Evolutionary conservation across 2,888 invertebrate species (phyloP).

Genomic region (Cantharis lateralis): DNA sequence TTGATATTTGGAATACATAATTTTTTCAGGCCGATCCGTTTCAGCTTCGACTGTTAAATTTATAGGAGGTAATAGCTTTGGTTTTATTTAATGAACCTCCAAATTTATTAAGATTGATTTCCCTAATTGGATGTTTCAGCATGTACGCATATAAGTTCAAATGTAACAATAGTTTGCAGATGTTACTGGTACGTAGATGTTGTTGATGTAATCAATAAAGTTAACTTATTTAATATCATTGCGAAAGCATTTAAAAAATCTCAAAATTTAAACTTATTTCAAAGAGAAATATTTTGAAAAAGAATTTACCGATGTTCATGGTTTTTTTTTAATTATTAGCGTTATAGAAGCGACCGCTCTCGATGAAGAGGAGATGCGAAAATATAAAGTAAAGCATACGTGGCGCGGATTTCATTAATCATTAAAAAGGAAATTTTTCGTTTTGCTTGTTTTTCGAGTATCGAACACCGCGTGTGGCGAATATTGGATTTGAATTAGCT

Average conservation of each 20-base stretch:
- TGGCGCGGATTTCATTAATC: not conserved
- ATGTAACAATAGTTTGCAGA: constrained; percentile 1
- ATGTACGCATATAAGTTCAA: not conserved
- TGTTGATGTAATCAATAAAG: not conserved
- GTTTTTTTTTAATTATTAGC: not conserved
- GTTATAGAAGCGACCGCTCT: not conserved
- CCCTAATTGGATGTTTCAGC: not conserved
- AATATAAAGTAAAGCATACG: not conserved
- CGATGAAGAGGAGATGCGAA: not conserved
- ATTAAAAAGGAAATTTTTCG: not conserved
- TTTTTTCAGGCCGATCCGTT: not conserved
- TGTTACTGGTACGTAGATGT: not conserved
- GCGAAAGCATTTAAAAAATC: not conserved
- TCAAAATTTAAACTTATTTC: not conserved
- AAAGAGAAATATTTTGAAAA: not conserved
- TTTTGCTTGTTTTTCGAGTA: not conserved
- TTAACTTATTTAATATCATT: not conserved
- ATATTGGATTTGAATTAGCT: constrained; percentile 13
- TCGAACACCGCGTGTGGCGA: constrained; percentile 7
- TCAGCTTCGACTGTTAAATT: not conserved
- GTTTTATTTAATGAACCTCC: not conserved
- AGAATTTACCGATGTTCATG: not conserved
- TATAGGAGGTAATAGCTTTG: not conserved
- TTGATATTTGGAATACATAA: not conserved
- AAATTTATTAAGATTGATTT: not conserved